Evolutionary conservation across 2,113 vertebrate species (phyloP).

Genomic region (Alexandromys fortis): DNA sequence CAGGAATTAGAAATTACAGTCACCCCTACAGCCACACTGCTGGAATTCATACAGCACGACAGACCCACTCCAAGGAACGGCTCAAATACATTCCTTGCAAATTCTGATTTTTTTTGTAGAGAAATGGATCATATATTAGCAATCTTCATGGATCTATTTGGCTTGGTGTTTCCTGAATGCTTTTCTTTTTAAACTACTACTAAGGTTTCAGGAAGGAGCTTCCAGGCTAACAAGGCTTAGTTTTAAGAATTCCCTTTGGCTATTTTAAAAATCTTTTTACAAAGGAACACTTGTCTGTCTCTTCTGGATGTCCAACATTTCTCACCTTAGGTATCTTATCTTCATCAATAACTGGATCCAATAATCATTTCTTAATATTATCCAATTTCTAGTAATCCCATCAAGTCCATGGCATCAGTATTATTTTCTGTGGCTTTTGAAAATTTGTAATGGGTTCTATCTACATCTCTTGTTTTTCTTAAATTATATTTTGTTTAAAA

Average conservation of each 20-base stretch:
- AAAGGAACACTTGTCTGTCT: not conserved
- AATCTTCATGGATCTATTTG: not conserved
- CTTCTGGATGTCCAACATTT: not conserved
- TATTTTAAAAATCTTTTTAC: not conserved
- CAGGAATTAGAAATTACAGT: not conserved
- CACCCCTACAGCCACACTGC: not conserved
- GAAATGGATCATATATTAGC: not conserved
- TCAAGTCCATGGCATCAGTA: not conserved
- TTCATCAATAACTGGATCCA: not conserved
- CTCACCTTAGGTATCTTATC: not conserved
- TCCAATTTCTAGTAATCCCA: not conserved
- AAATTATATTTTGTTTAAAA: not conserved
- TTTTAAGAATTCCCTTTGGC: not conserved
- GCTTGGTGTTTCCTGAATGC: not conserved
- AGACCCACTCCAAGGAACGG: not conserved
- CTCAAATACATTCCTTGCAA: not conserved
- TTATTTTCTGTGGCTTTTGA: not conserved
- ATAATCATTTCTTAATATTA: not conserved
- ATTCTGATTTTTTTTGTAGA: conserved; percentile 15
- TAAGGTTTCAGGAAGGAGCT: not conserved
- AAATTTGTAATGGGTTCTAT: not conserved
- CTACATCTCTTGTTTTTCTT: conserved; percentile 10
- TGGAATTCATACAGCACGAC: not conserved
- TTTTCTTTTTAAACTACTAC: not conserved
- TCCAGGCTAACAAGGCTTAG: not conserved